These are phyloP conservation scores for Chionoecetes opilio DNA, from an alignment of 1,140 invertebrate genomes.

Conservation along the genomic window DNA sequence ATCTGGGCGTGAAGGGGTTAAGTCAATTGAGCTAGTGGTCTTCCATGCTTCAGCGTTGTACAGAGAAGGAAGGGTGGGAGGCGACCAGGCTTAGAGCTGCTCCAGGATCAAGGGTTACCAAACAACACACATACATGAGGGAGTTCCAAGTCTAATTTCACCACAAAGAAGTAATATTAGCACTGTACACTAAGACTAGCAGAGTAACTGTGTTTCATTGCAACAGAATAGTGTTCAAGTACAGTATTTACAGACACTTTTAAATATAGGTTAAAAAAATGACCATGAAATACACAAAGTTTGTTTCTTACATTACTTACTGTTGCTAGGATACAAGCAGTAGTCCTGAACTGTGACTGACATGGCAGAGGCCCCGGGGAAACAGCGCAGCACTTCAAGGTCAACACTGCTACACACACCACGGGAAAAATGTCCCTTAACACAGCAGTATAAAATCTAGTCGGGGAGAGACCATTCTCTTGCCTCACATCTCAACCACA, in stretches of 20 bases:
- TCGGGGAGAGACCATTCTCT: constrained; percentile 17
- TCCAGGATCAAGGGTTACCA: constrained; percentile 31
- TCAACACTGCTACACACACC: constrained; percentile 43
- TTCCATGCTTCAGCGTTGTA: too few relatives aligned
- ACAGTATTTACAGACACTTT: constrained; percentile 56
- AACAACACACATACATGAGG: constrained; percentile 34
- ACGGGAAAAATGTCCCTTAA: constrained; percentile 41
- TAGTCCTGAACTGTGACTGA: constrained; percentile 71
- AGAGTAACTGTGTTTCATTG: constrained; percentile 46
- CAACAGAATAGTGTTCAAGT: neutral
- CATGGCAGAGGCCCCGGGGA: constrained; percentile 50
- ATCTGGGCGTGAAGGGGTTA: too few relatives aligned
- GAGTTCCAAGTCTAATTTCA: constrained; percentile 51
- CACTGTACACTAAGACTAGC: constrained; percentile 45
- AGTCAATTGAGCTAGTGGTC: too few relatives aligned
- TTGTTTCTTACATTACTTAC: constrained; percentile 77
- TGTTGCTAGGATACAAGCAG: constrained; percentile 73
- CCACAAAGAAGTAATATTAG: constrained; percentile 55
- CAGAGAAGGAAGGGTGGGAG: too few relatives aligned
- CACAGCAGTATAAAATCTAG: neutral
- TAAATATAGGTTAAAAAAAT: constrained; percentile 65
- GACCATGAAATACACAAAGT: constrained; percentile 75
- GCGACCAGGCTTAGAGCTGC: too few relatives aligned
- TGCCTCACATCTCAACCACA: constrained; percentile 13
- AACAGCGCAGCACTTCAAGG: constrained; percentile 39